Base-by-base conservation (phyloP, 2,888 invertebrate species). In the Drosophila nigritarsus region DNA sequence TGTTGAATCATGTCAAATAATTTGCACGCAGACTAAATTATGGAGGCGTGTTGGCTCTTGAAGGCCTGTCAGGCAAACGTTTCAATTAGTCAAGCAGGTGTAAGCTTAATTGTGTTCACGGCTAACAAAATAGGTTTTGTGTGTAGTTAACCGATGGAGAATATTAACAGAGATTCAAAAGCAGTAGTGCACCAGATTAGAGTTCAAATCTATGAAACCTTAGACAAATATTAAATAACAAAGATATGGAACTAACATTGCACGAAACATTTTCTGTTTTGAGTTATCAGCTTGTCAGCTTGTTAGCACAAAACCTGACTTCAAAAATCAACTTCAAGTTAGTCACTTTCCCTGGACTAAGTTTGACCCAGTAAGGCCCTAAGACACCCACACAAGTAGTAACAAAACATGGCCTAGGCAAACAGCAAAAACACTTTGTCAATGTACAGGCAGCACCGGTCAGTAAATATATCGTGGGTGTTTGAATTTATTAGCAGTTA, bases 1-100 rank as follows among this genome's bases (percentile, higher is more conserved):
- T 83, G 89, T 80, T 82, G 86, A 83, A 79, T 89, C 89, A 89
- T 78, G 76, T 59, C 58, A 81, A 70, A 86, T 88, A 89, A 88
- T 89, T 81, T 65, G 63, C 29, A 40, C 40, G 69, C 64, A 64
- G 63, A 73, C 61, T 48, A 54, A 78, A 78, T 69, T 67, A 78
- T 72, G 65, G 59, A 65, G 74, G 76, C 59, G 67, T 61, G 53
- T 45, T 34, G 40, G 49, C 27, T 49, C 66, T 62, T 76, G 66
- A 79, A 66, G 67, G 69, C 71, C 74, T 77, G 66, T 59, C 73
- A 60, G 59, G 9, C 67, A 53, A 61, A 42, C 50, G 60, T 32
- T 60, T 42, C 59, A 64, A 56, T 65, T 64, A 48, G 63, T 48
- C 51, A 73, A 65, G 60, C 65, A 58, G 71, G 65, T 65, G 61